These are phyloP conservation scores for Leucosticte australis DNA, from an alignment of 2,113 vertebrate species.

Conservation along the genomic window DNA sequence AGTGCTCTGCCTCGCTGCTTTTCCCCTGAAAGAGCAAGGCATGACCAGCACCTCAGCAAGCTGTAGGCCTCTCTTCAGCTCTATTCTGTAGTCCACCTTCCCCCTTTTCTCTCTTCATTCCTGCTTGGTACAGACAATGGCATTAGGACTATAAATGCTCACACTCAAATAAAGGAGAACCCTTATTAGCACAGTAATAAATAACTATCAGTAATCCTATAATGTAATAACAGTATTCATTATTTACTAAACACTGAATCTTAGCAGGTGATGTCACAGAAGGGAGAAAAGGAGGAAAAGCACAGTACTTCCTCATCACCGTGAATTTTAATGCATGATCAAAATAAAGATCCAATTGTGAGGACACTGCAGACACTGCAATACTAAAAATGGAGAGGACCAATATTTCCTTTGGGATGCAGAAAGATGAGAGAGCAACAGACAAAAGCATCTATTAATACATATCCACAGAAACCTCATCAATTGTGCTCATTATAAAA, in stretches of 20 bases:
- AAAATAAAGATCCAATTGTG: background rate
- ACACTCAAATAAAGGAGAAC: background rate
- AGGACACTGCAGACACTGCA: background rate
- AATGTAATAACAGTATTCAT: background rate
- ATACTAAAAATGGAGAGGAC: background rate
- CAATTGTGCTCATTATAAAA: background rate
- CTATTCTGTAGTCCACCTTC: background rate
- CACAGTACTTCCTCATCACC: background rate
- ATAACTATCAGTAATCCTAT: background rate
- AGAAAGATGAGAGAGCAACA: background rate
- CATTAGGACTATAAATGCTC: background rate
- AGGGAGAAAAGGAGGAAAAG: accelerated
- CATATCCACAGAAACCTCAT: background rate
- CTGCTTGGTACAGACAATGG: background rate
- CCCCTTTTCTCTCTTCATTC: background rate
- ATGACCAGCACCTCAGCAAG: background rate
- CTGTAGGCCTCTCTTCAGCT: background rate
- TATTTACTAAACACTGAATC: background rate
- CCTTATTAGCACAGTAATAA: background rate
- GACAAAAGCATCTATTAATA: background rate
- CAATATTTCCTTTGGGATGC: background rate
- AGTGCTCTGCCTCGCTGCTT: background rate
- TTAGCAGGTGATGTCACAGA: background rate
- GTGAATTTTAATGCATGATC: background rate
- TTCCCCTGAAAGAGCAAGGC: background rate